Percentiles rank a stretch among this genome's conserved stretches.
These are phyloP conservation scores for Nemotelus nigrinus DNA, from an alignment of 2,888 invertebrate species.

Conservation along the genomic window DNA sequence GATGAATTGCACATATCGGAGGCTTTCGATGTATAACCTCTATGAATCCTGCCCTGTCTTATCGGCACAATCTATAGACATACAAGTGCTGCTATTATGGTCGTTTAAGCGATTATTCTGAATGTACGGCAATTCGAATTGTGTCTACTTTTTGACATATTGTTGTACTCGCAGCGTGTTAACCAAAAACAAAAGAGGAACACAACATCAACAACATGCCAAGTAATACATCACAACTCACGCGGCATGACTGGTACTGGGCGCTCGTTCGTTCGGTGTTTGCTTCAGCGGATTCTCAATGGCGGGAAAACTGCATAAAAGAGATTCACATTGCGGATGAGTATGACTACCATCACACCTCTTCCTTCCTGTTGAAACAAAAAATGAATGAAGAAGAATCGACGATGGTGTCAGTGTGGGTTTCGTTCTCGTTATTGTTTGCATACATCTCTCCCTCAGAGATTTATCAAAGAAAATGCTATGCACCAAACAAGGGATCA, in stretches of 20 bases:
- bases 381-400: not conserved
- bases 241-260: slow-evolving; percentile 5
- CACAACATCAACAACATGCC: not conserved
- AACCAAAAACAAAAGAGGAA: slow-evolving; percentile 28
- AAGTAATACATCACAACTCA: slow-evolving; percentile 38
- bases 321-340: slow-evolving; percentile 19
- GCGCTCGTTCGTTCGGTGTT: not conserved
- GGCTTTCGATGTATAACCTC: slow-evolving; percentile 7
- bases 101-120: slow-evolving; percentile 43
- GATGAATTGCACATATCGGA: slow-evolving; percentile 25
- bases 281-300: not conserved
- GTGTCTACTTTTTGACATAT: slow-evolving; percentile 42
- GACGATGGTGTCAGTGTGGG: not conserved
- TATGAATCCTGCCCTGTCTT: not conserved
- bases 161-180: slow-evolving; percentile 4
- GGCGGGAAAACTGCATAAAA: slow-evolving; percentile 12
- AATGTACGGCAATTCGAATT: slow-evolving; percentile 36
- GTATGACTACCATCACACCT: slow-evolving; percentile 5
- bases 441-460: slow-evolving; percentile 11
- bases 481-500: slow-evolving; percentile 2
- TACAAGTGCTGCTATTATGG: slow-evolving; percentile 28
- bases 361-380: not conserved
- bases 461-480: slow-evolving; percentile 27
- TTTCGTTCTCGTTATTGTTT: slow-evolving; percentile 4
- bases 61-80: not conserved